Evolutionary conservation across 2,113 vertebrate genomes (phyloP), one percentile per base, ranked within the genome.

Genomic region (Arothron firmamentum): DNA sequence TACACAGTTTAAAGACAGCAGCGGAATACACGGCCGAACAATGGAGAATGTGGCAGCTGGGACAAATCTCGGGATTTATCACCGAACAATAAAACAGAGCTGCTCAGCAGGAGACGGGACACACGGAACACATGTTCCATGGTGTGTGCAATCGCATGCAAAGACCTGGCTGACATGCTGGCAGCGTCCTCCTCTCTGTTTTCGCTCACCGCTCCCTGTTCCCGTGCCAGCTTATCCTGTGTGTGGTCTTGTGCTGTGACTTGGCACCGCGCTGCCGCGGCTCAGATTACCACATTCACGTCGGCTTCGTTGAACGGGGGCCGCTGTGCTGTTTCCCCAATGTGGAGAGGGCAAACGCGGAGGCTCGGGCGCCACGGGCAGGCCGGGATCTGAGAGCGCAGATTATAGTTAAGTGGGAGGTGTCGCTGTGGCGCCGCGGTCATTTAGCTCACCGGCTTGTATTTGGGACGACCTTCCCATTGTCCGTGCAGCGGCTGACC

Each of bases 101-200:
- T 77, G 80, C 81, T 81, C 87, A 69, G 82, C 84, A 85, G 85
- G 84, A 86, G 81, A 64, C 60, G 59, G 79, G 75, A 86, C 85
- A 85, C 78, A 74, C 21, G 69, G 74, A 87, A 88, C 87, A 88
- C 87, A 83, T 86, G 86, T 89, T 88, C 76, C 77, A 60, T 56
- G 80, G 85, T 78, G 81, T 78, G 80, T 77, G 79, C 81, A 79
- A 79, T 81, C 83, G 80, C 87, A 78, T 87, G 85, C 88, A 85
- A 86, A 87, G 82, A 85, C 82, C 82, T 81, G 86, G 86, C 88
- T 90, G 88, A 89, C 84, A 87, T 85, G 62, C 79, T 90, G 88
- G 88, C 87, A 89, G 72, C 80, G 42, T 74, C 67, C 63, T 74
- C 70, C 66, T 74, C 73, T 88, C 84, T 84, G 81, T 83, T 85